Evolutionary conservation across 1,140 invertebrate species (phyloP).

Genomic region (Zeugodacus cucurbitae): DNA sequence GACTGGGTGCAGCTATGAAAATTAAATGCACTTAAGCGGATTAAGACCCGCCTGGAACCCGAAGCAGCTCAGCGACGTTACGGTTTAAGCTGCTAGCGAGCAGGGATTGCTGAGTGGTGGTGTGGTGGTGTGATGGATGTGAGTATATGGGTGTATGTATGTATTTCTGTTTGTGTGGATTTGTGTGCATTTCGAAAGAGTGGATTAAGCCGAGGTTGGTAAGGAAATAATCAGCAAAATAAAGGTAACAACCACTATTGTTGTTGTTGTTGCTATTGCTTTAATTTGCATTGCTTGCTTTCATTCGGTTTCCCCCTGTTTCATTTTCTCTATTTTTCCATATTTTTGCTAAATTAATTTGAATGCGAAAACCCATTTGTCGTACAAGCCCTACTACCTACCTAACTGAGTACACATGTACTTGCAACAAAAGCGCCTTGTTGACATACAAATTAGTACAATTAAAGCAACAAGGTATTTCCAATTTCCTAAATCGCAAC

Average conservation of each 20-base stretch:
- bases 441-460: constrained; percentile 29
- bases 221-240: not conserved
- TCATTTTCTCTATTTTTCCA: not conserved
- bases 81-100: not conserved
- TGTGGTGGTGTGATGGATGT: not conserved
- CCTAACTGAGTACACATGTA: not conserved
- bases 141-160: not conserved
- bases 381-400: not conserved
- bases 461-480: constrained; percentile 18
- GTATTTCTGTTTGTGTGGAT: not conserved
- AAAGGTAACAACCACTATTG: not conserved
- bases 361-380: not conserved
- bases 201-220: not conserved
- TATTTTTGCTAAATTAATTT: constrained; percentile 9
- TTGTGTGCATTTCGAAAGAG: not conserved
- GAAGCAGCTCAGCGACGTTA: not conserved
- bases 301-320: not conserved
- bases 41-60: not conserved
- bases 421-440: constrained; percentile 20
- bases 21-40: constrained; percentile 35
- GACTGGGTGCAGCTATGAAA: constrained; percentile 31
- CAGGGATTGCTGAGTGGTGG: not conserved
- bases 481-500: constrained; percentile 21
- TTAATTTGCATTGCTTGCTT: not conserved
- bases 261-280: not conserved